Evolutionary conservation across 2,888 invertebrate genomes (phyloP), one percentile per base, ranked within the genome.

Genomic region (Cantharis nigra): DNA sequence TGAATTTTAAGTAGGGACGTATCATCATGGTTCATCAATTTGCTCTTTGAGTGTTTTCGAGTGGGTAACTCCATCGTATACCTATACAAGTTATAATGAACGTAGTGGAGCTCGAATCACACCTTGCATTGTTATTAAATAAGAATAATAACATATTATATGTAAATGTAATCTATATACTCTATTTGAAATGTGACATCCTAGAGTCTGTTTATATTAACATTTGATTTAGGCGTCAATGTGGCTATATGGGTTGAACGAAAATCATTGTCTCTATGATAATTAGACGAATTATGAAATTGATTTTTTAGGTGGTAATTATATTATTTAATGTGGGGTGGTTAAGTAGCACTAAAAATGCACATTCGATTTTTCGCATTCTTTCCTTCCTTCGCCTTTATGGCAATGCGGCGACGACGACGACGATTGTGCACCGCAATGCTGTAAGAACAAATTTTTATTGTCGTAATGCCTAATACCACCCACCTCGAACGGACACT

Each of bases 131-230:
- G 88, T 88, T 88, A 88, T 87, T 87, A 88, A 87, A 87, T 86
- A 87, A 87, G 88, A 88, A 88, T 88, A 88, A 88, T 88, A 88
- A 87, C 87, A 88, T 88, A 88, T 88, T 88, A 88, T 88, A 88
- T 88, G 88, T 87, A 86, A 88, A 88, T 88, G 85, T 83, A 85
- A 86, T 86, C 85, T 86, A 85, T 86, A 86, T 85, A 81, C 74
- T 81, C 84, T 84, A 83, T 87, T 87, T 84, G 85, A 87, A 86
- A 86, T 86, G 86, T 86, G 87, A 87, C 87, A 87, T 87, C 86
- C 81, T 85, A 85, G 85, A 84, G 85, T 76, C 85, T 86, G 87
- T 82, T 87, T 87, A 87, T 86, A 87, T 87, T 88, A 87, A 87
- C 87, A 88, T 87, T 87, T 85, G 87, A 85, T 85, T 87, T 86